These are phyloP conservation scores for Heloderma charlesbogerti DNA, from an alignment of 2,113 vertebrate genomes.

Conservation along the genomic window DNA sequence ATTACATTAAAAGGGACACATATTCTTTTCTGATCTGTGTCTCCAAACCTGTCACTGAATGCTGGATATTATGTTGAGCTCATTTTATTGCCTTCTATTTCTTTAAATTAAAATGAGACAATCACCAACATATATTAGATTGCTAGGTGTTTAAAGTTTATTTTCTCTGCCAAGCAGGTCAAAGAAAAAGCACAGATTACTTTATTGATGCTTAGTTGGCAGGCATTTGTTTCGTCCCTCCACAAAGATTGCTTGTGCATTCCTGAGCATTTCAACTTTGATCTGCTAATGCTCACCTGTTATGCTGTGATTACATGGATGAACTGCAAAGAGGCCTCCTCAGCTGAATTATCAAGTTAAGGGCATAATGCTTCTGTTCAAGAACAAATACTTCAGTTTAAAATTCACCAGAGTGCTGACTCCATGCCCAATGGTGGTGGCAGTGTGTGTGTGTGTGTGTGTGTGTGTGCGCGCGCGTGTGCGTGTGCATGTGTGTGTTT, in stretches of 20 bases:
- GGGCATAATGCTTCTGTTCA: constrained; percentile 32
- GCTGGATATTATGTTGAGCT: not conserved
- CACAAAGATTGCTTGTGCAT: constrained; percentile 32
- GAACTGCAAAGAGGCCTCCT: constrained; percentile 52
- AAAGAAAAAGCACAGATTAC: constrained; percentile 21
- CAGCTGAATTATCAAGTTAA: constrained; percentile 63
- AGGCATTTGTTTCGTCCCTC: constrained; percentile 31
- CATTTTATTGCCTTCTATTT: constrained; percentile 26
- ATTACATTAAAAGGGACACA: not conserved
- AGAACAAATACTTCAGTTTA: constrained; percentile 58
- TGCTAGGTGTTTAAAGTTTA: not conserved
- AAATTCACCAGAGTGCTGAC: constrained; percentile 46
- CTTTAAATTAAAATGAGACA: constrained; percentile 32
- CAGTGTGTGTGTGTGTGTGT: too few relatives aligned
- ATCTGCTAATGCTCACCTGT: constrained; percentile 65
- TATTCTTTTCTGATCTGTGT: not conserved
- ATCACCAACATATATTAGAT: constrained; percentile 24
- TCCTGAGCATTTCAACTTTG: constrained; percentile 58
- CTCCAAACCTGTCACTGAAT: not conserved
- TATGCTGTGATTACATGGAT: constrained; percentile 66
- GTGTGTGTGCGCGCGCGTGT: too few relatives aligned
- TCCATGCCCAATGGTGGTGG: constrained; percentile 45
- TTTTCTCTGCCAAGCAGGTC: constrained; percentile 56
- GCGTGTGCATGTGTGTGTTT: too few relatives aligned
- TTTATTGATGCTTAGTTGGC: constrained; percentile 27